Percentiles rank a stretch among this genome's conserved stretches.
These are phyloP conservation scores for Cosmorhoe ocellata DNA, from an alignment of 2,888 invertebrate genomes.

Conservation along the genomic window DNA sequence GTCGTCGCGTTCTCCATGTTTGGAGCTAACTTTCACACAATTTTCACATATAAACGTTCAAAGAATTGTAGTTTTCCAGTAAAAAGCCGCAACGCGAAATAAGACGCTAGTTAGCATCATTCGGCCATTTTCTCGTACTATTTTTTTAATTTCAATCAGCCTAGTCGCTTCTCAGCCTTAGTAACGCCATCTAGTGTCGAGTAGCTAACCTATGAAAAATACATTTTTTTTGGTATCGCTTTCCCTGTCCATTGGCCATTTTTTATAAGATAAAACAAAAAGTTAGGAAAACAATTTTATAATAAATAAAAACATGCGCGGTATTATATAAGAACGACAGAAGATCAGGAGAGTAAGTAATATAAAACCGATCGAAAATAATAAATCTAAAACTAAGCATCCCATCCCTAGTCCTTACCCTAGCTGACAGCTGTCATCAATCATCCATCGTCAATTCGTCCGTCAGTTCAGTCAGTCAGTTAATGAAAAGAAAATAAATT, in stretches of 20 bases:
- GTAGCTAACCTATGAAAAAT: slow-evolving; percentile 1
- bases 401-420: no score
- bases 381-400: no score
- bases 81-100: slow-evolving; percentile 33
- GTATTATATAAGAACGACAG: no score
- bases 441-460: not conserved
- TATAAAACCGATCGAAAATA: no score
- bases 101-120: slow-evolving; percentile 44
- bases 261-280: no score
- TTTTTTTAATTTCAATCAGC: no score
- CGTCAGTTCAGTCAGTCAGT: not conserved
- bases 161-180: no score
- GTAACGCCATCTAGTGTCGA: slow-evolving; percentile 18
- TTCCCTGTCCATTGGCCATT: no score
- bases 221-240: not conserved
- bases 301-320: no score
- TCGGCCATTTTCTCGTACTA: slow-evolving; percentile 61
- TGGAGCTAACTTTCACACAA: slow-evolving; percentile 36
- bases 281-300: no score
- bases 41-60: slow-evolving; percentile 40
- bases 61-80: slow-evolving; percentile 15
- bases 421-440: no score
- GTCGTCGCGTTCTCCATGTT: slow-evolving; percentile 59
- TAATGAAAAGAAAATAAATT: not conserved
- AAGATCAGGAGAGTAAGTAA: no score